Percentiles rank a stretch among this genome's conserved stretches.
Evolutionary conservation across 2,888 invertebrate genomes (phyloP).

Genomic region (Holacanthella duospinosa): DNA sequence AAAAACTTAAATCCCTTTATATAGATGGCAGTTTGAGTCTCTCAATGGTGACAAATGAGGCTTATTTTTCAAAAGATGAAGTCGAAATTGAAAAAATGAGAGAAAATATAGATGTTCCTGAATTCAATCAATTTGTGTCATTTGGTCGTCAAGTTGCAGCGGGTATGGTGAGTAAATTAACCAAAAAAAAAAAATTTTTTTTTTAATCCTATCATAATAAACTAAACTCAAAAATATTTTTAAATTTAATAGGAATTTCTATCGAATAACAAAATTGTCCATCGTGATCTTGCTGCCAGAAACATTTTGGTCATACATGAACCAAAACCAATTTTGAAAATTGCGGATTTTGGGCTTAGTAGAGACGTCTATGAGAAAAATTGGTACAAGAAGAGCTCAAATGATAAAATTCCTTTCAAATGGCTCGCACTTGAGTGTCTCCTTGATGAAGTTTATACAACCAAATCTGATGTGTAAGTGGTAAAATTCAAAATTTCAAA

Average conservation of each 20-base stretch:
- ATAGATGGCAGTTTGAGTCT: not conserved
- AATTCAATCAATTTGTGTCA: conserved; percentile 23
- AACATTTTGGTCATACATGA: conserved; percentile 19
- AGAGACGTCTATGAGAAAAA: conserved; percentile 35
- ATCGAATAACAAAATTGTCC: conserved; percentile 30
- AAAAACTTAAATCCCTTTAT: no score
- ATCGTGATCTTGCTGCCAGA: conserved; percentile 30
- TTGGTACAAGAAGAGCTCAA: conserved; percentile 33
- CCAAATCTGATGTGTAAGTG: conserved; percentile 36
- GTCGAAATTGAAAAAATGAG: not conserved
- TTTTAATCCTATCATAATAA: no score
- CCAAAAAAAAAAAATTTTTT: no score
- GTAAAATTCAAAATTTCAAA: conserved; percentile 10
- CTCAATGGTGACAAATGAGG: conserved; percentile 32
- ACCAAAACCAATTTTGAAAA: conserved; percentile 23
- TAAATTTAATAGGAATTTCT: conserved; percentile 30
- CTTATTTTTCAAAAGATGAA: conserved; percentile 22
- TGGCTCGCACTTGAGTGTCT: conserved; percentile 35
- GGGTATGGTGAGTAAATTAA: conserved; percentile 32
- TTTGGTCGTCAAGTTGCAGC: conserved; percentile 32
- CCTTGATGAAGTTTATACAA: conserved; percentile 30
- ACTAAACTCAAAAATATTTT: not conserved
- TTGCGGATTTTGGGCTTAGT: conserved; percentile 35
- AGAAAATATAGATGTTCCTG: conserved; percentile 13
- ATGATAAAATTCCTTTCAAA: conserved; percentile 32